A percentile compares a stretch with the other conserved stretches of the same genome.
Conservation (phyloP, 2,888 invertebrate genomes). For the Pherbina coryleti region DNA sequence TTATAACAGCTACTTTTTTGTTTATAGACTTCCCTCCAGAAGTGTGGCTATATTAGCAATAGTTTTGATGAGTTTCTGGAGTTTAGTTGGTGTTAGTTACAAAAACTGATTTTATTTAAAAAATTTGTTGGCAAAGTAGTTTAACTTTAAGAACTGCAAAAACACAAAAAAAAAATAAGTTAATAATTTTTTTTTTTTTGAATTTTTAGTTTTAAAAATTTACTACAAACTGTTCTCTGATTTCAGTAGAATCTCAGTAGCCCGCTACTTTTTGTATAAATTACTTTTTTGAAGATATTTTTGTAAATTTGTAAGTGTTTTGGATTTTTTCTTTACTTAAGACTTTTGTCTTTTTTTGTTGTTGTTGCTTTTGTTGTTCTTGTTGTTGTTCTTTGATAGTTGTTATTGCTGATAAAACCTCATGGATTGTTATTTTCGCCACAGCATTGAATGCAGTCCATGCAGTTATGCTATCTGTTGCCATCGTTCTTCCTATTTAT, state of each 20-base stretch:
- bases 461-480: conserved; percentile 78
- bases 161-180: background rate
- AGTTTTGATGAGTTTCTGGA: no score
- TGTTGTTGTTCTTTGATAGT: background rate
- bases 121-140: no score
- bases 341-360: conserved; percentile 29
- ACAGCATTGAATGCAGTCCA: conserved; percentile 79
- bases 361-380: conserved; percentile 25
- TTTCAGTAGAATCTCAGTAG: no score
- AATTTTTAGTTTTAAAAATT: no score
- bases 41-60: background rate
- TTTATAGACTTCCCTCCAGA: background rate
- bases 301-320: background rate
- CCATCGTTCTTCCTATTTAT: conserved; percentile 69
- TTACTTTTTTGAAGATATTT: background rate
- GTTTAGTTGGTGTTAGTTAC: no score
- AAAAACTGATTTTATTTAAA: no score
- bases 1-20: background rate
- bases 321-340: conserved; percentile 6
- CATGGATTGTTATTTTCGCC: conserved; percentile 71
- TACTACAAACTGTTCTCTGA: no score
- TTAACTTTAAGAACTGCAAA: no score
- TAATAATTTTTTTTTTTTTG: no score
- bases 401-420: conserved; percentile 25
- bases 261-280: no score